Evolutionary conservation across 2,113 vertebrate species (phyloP), one percentile per base, ranked within the genome.

Genomic region (Paramisgurnus dabryanus): DNA sequence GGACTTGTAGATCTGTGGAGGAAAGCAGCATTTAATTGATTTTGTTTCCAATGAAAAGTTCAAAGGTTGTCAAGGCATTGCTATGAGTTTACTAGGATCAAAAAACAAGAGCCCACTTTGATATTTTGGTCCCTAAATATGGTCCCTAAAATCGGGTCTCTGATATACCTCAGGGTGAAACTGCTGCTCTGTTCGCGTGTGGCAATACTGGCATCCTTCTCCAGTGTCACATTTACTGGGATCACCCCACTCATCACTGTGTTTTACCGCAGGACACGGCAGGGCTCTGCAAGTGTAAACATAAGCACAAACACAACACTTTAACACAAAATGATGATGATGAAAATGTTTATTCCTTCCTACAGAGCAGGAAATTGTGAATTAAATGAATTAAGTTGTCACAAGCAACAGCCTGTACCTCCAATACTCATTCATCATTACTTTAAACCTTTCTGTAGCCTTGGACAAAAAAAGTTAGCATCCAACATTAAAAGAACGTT

Each of bases 161-260:
- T 69, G 41, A 41, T 8, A 43, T 87, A 99, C 97, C 97, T 99
- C 97, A 0, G 97, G 97, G 80, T 98, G 97, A 87, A 99, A 99
- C 86, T 98, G 97, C 85, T 99, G 97, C 6, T 99, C 97, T 6
- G 97, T 98, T 82, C 97, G 94, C 0, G 96, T 99, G 91, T 99
- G 97, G 89, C 97, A 99, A 76, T 96, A 98, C 85, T 98, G 97
- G 88, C 97, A 99, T 61, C 92, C 89, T 80, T 99, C 97, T 3
- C 94, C 95, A 2, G 94, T 95, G 85, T 99, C 97, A 90, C 97
- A 99, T 89, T 98, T 99, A 90, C 95, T 97, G 47, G 97, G 97
- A 87, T 99, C 97, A 41, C 97, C 96, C 97, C 97, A 99, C 81
- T 99, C 97, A 0, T 99, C 97, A 61, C 96, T 97, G 4, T 98